These are phyloP conservation scores for Xiphophorus maculatus DNA, from an alignment of 2,113 vertebrate genomes.

Conservation along the genomic window DNA sequence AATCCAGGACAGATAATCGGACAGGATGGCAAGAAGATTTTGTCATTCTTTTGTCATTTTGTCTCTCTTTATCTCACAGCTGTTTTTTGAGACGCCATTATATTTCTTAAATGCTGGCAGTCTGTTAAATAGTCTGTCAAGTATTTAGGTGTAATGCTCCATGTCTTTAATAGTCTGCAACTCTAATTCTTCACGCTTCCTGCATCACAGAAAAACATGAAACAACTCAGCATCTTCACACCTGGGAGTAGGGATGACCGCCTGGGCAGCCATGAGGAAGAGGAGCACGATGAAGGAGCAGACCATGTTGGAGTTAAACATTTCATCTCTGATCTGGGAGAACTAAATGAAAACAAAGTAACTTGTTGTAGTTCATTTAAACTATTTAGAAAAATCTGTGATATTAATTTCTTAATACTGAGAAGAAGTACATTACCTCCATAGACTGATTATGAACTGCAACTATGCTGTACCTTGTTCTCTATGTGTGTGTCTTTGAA, in stretches of 20 bases:
- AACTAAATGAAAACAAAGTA: conserved; percentile 79
- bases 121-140: background rate
- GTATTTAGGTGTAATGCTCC: background rate
- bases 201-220: background rate
- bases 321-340: conserved; percentile 97
- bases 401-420: background rate
- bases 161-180: background rate
- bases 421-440: background rate
- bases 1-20: background rate
- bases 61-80: background rate
- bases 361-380: background rate
- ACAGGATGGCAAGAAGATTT: no score
- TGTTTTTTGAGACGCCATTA: no score
- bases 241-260: conserved; percentile 91
- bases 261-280: conserved; percentile 91
- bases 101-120: background rate
- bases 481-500: conserved; percentile 81
- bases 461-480: conserved; percentile 56
- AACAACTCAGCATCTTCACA: conserved; percentile 6
- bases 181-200: background rate
- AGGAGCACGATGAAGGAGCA: conserved; percentile 94
- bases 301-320: conserved; percentile 97
- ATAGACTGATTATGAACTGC: background rate
- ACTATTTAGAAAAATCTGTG: background rate
- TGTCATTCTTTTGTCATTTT: no score